These are phyloP conservation scores for Agrochola lota DNA, from an alignment of 2,888 invertebrate species.

Conservation along the genomic window DNA sequence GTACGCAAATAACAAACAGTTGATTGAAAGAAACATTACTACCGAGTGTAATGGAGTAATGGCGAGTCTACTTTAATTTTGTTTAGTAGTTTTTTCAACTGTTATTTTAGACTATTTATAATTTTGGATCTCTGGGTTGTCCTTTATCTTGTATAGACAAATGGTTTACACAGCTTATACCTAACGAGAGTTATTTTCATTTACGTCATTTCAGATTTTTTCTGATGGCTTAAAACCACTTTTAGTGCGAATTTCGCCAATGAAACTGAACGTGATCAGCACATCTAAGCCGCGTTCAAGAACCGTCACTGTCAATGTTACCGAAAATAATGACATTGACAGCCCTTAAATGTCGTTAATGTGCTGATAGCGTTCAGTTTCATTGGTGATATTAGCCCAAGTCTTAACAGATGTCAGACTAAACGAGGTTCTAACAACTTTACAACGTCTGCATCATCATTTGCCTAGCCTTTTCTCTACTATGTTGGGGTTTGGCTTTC, in stretches of 20 bases:
- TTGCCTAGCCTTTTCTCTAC: too few relatives aligned
- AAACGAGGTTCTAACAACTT: not conserved
- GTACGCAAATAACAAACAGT: slow-evolving; percentile 29
- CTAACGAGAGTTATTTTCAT: not conserved
- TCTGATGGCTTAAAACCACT: not conserved
- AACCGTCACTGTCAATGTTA: too few relatives aligned
- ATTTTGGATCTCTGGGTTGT: slow-evolving; percentile 30
- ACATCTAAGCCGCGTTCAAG: too few relatives aligned
- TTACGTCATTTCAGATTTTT: not conserved
- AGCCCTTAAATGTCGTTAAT: too few relatives aligned
- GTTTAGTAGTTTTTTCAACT: slow-evolving; percentile 22
- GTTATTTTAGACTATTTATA: slow-evolving; percentile 1
- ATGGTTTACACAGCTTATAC: not conserved
- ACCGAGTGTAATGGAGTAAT: not conserved
- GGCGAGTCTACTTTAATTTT: slow-evolving; percentile 3
- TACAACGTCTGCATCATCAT: not conserved
- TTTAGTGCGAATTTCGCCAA: not conserved
- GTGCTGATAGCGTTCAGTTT: too few relatives aligned
- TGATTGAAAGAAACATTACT: slow-evolving; percentile 35
- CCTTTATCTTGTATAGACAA: not conserved
- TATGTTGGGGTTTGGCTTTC: too few relatives aligned
- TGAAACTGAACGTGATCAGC: too few relatives aligned
- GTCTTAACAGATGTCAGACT: not conserved
- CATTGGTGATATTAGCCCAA: too few relatives aligned
- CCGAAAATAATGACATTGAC: too few relatives aligned